Percentiles rank a stretch among this genome's conserved stretches.
Conservation (phyloP, 2,888 invertebrate genomes). For the Drosophila robusta region DNA sequence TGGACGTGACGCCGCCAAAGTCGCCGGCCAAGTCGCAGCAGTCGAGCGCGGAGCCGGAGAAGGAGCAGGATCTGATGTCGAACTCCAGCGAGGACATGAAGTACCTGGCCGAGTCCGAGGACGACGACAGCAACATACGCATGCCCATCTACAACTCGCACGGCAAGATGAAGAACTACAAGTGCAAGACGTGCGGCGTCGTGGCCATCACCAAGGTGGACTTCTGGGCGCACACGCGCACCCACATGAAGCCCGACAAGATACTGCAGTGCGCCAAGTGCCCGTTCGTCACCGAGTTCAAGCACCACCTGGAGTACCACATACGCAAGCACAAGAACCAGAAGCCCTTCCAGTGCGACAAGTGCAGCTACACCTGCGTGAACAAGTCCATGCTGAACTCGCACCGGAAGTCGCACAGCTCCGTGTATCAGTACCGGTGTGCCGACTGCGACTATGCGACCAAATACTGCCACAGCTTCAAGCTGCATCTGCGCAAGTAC, state of each 20-base stretch:
- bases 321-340: slow-evolving; percentile 96
- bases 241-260: slow-evolving; percentile 97
- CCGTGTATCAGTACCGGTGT: slow-evolving; percentile 96
- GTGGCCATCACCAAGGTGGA: slow-evolving; percentile 94
- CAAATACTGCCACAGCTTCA: slow-evolving; percentile 98
- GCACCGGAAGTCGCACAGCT: slow-evolving; percentile 97
- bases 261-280: slow-evolving; percentile 95
- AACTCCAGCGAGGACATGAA: slow-evolving; percentile 84
- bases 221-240: slow-evolving; percentile 96
- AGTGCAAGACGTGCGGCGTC: slow-evolving; percentile 96
- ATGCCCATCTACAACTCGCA: slow-evolving; percentile 86
- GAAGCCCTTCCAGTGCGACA: slow-evolving; percentile 97
- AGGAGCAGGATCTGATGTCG: slow-evolving; percentile 82
- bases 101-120: slow-evolving; percentile 82
- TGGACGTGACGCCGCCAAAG: slow-evolving; percentile 85
- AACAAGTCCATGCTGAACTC: slow-evolving; percentile 99
- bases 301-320: slow-evolving; percentile 99
- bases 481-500: slow-evolving; percentile 97
- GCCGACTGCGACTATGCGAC: slow-evolving; percentile 97
- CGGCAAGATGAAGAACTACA: slow-evolving; percentile 94
- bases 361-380: slow-evolving; percentile 96
- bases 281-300: slow-evolving; percentile 99
- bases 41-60: slow-evolving; percentile 64
- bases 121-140: slow-evolving; percentile 85
- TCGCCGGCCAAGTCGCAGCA: slow-evolving; percentile 80